Percentiles rank a stretch among this genome's conserved stretches.
phyloP scores from a whole-genome alignment of 2,797 vertebrate genomes.

The Notolabrus celidotus region DNA sequence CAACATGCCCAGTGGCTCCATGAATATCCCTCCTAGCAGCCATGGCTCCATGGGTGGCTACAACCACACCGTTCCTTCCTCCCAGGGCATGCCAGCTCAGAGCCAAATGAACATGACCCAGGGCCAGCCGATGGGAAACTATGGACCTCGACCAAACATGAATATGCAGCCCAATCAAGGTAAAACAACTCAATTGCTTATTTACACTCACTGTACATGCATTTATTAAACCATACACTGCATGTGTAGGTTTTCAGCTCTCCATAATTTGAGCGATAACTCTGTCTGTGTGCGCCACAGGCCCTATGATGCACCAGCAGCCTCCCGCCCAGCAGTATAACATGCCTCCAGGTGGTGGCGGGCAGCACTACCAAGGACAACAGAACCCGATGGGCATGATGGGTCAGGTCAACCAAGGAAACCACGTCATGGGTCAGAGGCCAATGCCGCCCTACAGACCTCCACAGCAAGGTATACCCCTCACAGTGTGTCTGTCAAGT shows the following conservation, averaged over 20 bases:
- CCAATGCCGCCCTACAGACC: constrained; percentile 98
- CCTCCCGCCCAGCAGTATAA: constrained; percentile 96
- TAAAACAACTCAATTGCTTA: constrained; percentile 52
- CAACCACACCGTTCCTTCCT: constrained; percentile 94
- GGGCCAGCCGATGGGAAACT: constrained; percentile 96
- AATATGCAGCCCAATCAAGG: constrained; percentile 99
- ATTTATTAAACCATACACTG: background rate
- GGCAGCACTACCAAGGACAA: constrained; percentile 98
- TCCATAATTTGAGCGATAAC: constrained; percentile 9
- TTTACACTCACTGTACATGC: background rate
- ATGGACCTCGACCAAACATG: constrained; percentile 97
- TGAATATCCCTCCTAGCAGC: constrained; percentile 96
- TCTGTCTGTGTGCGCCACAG: constrained; percentile 72
- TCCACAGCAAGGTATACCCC: constrained; percentile 94
- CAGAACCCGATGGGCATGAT: constrained; percentile 98
- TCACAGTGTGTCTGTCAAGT: constrained; percentile 55
- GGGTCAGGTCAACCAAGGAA: constrained; percentile 96
- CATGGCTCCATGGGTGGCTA: constrained; percentile 97
- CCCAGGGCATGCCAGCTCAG: constrained; percentile 95
- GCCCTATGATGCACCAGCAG: constrained; percentile 99
- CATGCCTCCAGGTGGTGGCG: constrained; percentile 93
- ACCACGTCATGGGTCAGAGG: constrained; percentile 97
- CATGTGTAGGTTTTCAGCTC: background rate
- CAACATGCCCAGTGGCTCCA: constrained; percentile 93
- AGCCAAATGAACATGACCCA: constrained; percentile 98